Evolutionary conservation across 2,797 vertebrate genomes (phyloP).

Genomic region (Micropoecilia bifurca): DNA sequence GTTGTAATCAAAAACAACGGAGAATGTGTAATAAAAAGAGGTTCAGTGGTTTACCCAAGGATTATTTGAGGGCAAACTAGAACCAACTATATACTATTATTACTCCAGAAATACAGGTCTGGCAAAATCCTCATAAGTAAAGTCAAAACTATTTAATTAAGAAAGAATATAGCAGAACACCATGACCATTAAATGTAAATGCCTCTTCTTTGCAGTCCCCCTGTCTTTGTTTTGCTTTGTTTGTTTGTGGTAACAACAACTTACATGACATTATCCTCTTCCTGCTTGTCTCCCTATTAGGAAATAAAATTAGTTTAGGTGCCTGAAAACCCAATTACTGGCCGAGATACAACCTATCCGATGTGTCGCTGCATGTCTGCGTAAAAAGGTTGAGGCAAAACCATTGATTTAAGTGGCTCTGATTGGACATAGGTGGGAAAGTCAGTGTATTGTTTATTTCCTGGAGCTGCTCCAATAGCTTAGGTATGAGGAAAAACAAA

Average conservation of each 20-base stretch:
- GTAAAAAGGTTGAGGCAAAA: conserved; percentile 58
- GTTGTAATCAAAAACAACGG: neutral
- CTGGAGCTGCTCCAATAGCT: conserved; percentile 13
- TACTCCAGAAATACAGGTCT: neutral
- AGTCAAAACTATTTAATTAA: conserved; percentile 5
- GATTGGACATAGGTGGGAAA: conserved; percentile 60
- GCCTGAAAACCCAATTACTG: conserved; percentile 71
- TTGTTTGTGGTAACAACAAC: conserved; percentile 34
- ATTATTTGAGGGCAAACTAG: neutral
- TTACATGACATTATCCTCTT: conserved; percentile 65
- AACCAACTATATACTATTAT: neutral
- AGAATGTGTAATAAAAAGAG: neutral
- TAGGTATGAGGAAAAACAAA: conserved; percentile 10
- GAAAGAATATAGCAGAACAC: neutral
- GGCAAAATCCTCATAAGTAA: neutral
- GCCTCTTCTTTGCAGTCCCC: neutral
- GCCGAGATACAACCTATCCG: conserved; percentile 55
- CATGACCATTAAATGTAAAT: conserved; percentile 5
- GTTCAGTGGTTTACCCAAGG: neutral
- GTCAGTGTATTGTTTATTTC: conserved; percentile 33
- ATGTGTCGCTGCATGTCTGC: conserved; percentile 54
- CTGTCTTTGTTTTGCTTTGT: conserved; percentile 13
- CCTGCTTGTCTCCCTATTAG: conserved; percentile 60
- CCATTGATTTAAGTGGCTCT: conserved; percentile 51
- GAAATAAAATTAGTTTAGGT: conserved; percentile 74